Evolutionary conservation across 2,888 invertebrate species (phyloP).

Genomic region (Parnassius apollo): DNA sequence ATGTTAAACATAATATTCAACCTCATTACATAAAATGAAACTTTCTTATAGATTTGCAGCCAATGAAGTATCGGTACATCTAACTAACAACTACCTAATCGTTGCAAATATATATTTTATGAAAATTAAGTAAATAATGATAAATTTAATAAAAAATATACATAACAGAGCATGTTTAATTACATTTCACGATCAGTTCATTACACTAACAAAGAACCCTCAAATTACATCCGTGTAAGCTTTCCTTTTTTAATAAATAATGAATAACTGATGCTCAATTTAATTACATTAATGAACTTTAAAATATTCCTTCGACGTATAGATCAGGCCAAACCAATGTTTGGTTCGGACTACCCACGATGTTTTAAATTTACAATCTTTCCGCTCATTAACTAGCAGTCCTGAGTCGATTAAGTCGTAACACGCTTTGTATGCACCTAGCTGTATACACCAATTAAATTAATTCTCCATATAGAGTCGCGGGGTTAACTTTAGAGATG

Average conservation of each 20-base stretch:
- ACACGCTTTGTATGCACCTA: slow-evolving; percentile 63
- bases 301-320: slow-evolving; percentile 36
- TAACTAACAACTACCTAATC: too few relatives aligned
- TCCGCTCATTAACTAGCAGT: slow-evolving; percentile 76
- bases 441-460: slow-evolving; percentile 65
- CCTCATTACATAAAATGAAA: too few relatives aligned
- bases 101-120: too few relatives aligned
- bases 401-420: slow-evolving; percentile 71
- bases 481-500: slow-evolving; percentile 54
- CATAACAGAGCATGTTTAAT: background rate
- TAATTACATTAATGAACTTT: slow-evolving; percentile 46
- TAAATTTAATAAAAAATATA: too few relatives aligned
- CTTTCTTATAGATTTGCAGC: too few relatives aligned
- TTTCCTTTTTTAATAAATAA: slow-evolving; percentile 7
- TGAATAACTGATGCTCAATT: slow-evolving; percentile 36
- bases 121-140: too few relatives aligned
- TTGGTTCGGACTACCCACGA: slow-evolving; percentile 59
- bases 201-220: slow-evolving; percentile 15
- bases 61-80: too few relatives aligned
- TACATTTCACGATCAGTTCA: background rate
- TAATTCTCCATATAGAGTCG: slow-evolving; percentile 61
- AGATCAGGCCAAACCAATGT: slow-evolving; percentile 28
- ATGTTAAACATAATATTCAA: too few relatives aligned
- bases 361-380: slow-evolving; percentile 65
- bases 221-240: slow-evolving; percentile 16